Evolutionary conservation across 2,797 vertebrate genomes (phyloP).

Genomic region (Sebastes oblongus): DNA sequence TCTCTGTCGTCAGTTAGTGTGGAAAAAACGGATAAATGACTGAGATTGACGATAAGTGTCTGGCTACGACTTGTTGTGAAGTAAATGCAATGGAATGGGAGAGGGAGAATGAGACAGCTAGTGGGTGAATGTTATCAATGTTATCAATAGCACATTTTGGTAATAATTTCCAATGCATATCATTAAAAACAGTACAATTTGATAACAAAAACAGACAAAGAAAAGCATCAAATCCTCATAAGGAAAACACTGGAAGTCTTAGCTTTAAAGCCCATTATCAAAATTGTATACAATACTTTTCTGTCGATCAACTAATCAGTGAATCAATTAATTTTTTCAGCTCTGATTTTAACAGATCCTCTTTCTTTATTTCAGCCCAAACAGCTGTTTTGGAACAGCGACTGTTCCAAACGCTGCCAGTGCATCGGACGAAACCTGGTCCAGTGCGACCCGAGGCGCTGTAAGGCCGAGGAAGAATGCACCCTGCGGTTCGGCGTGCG

Average conservation of each 20-base stretch:
- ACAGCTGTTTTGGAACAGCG: conserved; percentile 96
- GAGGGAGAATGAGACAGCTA: too few relatives aligned
- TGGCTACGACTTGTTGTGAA: too few relatives aligned
- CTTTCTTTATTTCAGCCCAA: conserved; percentile 86
- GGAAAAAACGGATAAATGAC: too few relatives aligned
- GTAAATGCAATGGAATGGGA: too few relatives aligned
- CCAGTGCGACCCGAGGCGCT: conserved; percentile 95
- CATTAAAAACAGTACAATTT: too few relatives aligned
- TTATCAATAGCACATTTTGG: too few relatives aligned
- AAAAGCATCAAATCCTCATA: background rate
- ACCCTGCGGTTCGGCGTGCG: conserved; percentile 87
- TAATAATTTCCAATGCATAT: too few relatives aligned
- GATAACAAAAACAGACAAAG: background rate
- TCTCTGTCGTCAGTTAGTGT: too few relatives aligned
- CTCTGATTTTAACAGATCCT: background rate
- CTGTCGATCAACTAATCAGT: background rate
- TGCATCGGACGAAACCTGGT: conserved; percentile 97
- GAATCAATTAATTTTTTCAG: background rate
- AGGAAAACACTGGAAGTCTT: background rate
- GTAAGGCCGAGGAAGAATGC: conserved; percentile 94
- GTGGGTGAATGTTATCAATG: too few relatives aligned
- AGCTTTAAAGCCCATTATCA: background rate
- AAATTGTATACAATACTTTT: background rate
- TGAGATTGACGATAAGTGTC: too few relatives aligned
- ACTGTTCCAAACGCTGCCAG: conserved; percentile 96